Percentiles rank a stretch among this genome's conserved stretches.
phyloP scores from a whole-genome alignment of 2,797 vertebrate species.

The Neoniphon sammara region DNA sequence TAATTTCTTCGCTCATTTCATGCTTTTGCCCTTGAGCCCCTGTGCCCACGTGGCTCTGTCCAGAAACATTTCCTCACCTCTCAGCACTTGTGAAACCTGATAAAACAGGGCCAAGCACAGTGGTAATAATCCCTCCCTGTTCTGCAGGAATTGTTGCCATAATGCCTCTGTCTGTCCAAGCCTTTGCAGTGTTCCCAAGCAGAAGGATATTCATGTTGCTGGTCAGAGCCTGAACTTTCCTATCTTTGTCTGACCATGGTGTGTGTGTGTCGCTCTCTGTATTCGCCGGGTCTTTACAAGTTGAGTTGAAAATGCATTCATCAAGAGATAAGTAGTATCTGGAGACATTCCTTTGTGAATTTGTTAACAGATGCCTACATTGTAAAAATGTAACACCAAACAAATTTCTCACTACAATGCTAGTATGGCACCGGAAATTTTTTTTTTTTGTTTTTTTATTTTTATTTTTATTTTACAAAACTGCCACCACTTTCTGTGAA shows the following conservation, averaged over 20 bases:
- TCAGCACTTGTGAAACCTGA: conserved; percentile 4
- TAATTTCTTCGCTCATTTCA: conserved; percentile 50
- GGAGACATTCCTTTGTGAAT: conserved; percentile 24
- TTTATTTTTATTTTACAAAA: conserved; percentile 40
- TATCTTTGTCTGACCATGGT: conserved; percentile 31
- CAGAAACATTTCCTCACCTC: conserved; percentile 46
- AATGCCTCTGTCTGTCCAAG: conserved; percentile 13
- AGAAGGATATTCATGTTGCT: conserved; percentile 44
- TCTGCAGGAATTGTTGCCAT: conserved; percentile 19
- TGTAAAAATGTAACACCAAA: conserved; percentile 50
- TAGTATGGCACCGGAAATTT: conserved; percentile 17
- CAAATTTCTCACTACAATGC: conserved; percentile 35
- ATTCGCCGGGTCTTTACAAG: conserved; percentile 12
- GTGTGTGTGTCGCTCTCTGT: conserved; percentile 20
- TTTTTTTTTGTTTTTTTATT: conserved; percentile 43
- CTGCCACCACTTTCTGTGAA: conserved; percentile 55
- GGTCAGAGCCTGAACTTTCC: conserved; percentile 31
- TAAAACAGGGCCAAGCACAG: not conserved
- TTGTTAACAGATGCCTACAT: conserved; percentile 41
- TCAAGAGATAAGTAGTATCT: conserved; percentile 21
- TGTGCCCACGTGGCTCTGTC: conserved; percentile 27
- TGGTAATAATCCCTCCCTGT: not conserved
- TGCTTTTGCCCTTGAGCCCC: conserved; percentile 43
- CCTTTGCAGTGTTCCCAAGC: not conserved
- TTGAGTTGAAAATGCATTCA: conserved; percentile 23